These are phyloP conservation scores for Coregonus suidteri DNA, from an alignment of 2,797 vertebrate species.

Conservation along the genomic window DNA sequence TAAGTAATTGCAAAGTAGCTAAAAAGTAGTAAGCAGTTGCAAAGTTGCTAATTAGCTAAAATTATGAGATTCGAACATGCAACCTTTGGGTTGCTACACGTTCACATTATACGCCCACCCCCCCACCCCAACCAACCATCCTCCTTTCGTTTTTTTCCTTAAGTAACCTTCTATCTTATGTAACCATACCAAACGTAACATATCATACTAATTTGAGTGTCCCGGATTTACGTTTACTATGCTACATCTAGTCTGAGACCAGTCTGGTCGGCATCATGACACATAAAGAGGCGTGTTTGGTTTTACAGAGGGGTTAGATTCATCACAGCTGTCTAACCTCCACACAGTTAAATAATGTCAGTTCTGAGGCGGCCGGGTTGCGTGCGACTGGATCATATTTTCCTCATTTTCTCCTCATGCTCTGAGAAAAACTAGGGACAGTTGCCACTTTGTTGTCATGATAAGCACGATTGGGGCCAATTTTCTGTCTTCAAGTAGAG, in stretches of 20 bases:
- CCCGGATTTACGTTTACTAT: no score
- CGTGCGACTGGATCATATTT: constrained; percentile 42
- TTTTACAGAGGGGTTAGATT: constrained; percentile 15
- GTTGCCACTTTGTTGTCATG: constrained; percentile 33
- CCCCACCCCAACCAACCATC: no score
- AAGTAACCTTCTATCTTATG: no score
- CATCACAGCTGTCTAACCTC: constrained; percentile 33
- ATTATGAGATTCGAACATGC: no score
- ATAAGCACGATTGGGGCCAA: constrained; percentile 17
- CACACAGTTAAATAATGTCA: constrained; percentile 24
- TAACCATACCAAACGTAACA: no score
- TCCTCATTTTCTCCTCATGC: constrained; percentile 39
- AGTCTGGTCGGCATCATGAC: constrained; percentile 8
- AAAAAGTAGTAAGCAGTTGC: no score
- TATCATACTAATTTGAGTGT: no score
- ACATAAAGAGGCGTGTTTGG: constrained; percentile 7
- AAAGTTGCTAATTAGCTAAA: no score
- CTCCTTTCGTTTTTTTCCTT: no score
- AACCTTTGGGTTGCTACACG: no score
- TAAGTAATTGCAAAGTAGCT: no score
- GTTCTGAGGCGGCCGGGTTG: constrained; percentile 9
- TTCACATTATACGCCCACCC: no score
- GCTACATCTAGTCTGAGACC: neutral
- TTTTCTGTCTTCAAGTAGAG: constrained; percentile 4
- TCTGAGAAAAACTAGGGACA: constrained; percentile 17